A percentile compares a stretch with the other conserved stretches of the same genome.
Evolutionary conservation across 2,113 vertebrate genomes (phyloP).

Genomic region (Heterotis niloticus): DNA sequence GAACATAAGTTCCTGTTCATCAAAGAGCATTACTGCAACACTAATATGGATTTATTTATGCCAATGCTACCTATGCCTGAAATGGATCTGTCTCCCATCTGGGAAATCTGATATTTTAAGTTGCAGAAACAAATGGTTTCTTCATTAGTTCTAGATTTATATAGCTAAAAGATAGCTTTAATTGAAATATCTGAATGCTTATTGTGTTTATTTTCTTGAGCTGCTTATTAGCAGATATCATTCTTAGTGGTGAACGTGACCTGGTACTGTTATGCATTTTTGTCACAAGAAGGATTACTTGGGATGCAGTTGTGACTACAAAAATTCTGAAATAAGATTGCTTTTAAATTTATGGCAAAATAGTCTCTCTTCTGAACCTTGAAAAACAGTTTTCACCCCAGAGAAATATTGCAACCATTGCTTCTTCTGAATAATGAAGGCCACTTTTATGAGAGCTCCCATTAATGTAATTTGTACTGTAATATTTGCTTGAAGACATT

Average conservation of each 20-base stretch:
- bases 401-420: too few species aligned
- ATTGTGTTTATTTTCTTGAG: constrained; percentile 16
- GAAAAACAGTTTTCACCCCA: too few species aligned
- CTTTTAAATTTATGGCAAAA: too few species aligned
- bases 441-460: too few species aligned
- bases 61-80: background rate
- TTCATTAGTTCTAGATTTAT: background rate
- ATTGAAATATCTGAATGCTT: constrained; percentile 10
- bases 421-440: too few species aligned
- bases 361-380: too few species aligned
- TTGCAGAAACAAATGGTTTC: constrained; percentile 9
- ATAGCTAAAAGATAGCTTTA: constrained; percentile 4
- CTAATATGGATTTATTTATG: constrained; percentile 36
- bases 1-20: constrained; percentile 30
- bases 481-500: too few species aligned
- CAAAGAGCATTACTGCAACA: constrained; percentile 36
- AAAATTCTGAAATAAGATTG: too few species aligned
- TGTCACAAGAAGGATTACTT: too few species aligned
- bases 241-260: background rate
- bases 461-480: too few species aligned
- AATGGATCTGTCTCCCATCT: background rate
- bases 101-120: constrained; percentile 6
- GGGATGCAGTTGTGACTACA: too few species aligned
- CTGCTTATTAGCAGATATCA: background rate
- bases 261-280: too few species aligned